A percentile compares a stretch with the other conserved stretches of the same genome.
Evolutionary conservation across 2,888 invertebrate genomes (phyloP).

Genomic region (Ommatoiulus sabulosus): DNA sequence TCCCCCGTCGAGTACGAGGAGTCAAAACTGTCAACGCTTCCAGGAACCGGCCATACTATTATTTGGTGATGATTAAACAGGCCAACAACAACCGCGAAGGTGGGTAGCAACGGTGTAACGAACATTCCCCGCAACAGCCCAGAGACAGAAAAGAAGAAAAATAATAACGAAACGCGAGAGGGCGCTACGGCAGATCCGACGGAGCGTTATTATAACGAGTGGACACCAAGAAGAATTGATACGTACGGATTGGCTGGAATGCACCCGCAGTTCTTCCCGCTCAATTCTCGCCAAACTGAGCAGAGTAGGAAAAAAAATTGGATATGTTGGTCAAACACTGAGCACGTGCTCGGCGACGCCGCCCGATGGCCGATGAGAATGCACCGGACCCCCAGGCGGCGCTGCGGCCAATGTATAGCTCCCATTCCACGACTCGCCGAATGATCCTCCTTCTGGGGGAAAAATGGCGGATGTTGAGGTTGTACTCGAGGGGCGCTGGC

Average conservation of each 20-base stretch:
- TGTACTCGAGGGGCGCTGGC: neutral
- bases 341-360: neutral
- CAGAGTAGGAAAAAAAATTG: slow-evolving; percentile 45
- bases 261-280: neutral
- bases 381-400: neutral
- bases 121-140: neutral
- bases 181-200: neutral
- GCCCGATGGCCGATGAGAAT: neutral
- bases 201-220: neutral
- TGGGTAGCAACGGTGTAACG: neutral
- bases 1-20: neutral
- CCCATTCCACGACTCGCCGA: too few relatives aligned
- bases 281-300: neutral
- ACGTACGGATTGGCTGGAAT: neutral
- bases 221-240: neutral
- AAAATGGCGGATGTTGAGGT: too few relatives aligned
- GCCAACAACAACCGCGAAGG: neutral
- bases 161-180: neutral
- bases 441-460: too few relatives aligned
- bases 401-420: neutral
- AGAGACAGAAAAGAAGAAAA: neutral
- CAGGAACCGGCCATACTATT: neutral
- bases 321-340: slow-evolving; percentile 51
- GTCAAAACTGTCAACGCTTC: slow-evolving; percentile 19
- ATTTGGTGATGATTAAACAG: neutral